phyloP scores from a whole-genome alignment of 1,140 invertebrate species.

The Platyura marginata region DNA sequence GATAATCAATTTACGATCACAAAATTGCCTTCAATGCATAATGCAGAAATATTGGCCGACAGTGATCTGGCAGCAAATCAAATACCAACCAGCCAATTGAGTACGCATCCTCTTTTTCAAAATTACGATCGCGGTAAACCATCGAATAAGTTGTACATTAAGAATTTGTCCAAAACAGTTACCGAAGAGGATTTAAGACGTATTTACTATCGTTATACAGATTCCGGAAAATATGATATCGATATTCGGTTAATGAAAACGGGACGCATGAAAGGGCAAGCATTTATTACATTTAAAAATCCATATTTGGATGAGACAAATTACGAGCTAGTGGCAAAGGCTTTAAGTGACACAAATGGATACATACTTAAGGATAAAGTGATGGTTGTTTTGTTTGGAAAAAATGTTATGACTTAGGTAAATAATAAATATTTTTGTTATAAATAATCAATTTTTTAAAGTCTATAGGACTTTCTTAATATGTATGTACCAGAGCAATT shows the following conservation, averaged over 20 bases:
- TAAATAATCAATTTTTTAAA: too few relatives aligned
- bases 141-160: slow-evolving; percentile 73
- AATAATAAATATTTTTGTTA: too few relatives aligned
- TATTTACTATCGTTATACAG: slow-evolving; percentile 55
- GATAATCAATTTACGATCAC: neutral
- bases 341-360: slow-evolving; percentile 76
- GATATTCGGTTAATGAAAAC: slow-evolving; percentile 68
- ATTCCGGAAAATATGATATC: slow-evolving; percentile 13
- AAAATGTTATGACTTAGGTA: too few relatives aligned
- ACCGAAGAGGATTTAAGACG: slow-evolving; percentile 53
- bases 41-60: neutral
- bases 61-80: slow-evolving; percentile 42
- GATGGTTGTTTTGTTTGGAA: slow-evolving; percentile 44
- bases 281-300: slow-evolving; percentile 64
- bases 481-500: too few relatives aligned
- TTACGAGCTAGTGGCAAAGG: slow-evolving; percentile 47
- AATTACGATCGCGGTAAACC: slow-evolving; percentile 25
- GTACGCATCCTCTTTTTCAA: slow-evolving; percentile 13
- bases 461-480: too few relatives aligned
- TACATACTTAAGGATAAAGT: slow-evolving; percentile 73
- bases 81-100: slow-evolving; percentile 54
- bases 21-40: neutral
- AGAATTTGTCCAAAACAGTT: slow-evolving; percentile 75
- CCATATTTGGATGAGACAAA: slow-evolving; percentile 14
- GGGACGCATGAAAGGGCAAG: slow-evolving; percentile 91